A percentile compares a stretch with the other conserved stretches of the same genome.
Evolutionary conservation across 1,140 invertebrate species (phyloP).

Genomic region (Hyles vespertilio): DNA sequence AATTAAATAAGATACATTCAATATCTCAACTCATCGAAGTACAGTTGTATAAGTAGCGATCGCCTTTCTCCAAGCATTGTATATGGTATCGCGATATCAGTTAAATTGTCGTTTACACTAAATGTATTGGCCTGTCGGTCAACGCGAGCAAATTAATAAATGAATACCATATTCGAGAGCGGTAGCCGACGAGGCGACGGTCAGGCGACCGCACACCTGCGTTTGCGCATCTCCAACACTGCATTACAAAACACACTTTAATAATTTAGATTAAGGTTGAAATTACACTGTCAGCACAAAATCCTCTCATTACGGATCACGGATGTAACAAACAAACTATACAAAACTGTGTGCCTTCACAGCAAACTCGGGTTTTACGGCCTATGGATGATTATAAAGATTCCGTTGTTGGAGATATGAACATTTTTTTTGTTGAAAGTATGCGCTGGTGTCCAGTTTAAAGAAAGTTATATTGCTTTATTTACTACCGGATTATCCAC

Average conservation of each 20-base stretch:
- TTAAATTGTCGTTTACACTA: constrained; percentile 13
- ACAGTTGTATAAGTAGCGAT: background rate
- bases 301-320: constrained; percentile 69
- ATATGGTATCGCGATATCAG: constrained; percentile 1
- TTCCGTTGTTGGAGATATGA: constrained; percentile 43
- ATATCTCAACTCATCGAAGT: too few species aligned
- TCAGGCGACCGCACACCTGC: constrained; percentile 70
- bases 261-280: background rate
- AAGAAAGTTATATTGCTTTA: too few species aligned
- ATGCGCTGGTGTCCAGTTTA: constrained; percentile 3
- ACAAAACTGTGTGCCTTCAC: constrained; percentile 65
- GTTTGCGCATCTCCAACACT: constrained; percentile 51
- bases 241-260: background rate
- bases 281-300: background rate
- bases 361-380: constrained; percentile 61
- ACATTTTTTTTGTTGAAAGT: constrained; percentile 35
- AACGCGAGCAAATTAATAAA: constrained; percentile 71
- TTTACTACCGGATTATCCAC: too few species aligned
- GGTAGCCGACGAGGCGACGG: constrained; percentile 65
- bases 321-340: constrained; percentile 68
- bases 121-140: constrained; percentile 48
- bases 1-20: too few species aligned
- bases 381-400: constrained; percentile 44
- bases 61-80: constrained; percentile 9
- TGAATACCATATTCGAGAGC: constrained; percentile 69